Conservation (phyloP, 2,113 vertebrate genomes). For the Athene noctua region DNA sequence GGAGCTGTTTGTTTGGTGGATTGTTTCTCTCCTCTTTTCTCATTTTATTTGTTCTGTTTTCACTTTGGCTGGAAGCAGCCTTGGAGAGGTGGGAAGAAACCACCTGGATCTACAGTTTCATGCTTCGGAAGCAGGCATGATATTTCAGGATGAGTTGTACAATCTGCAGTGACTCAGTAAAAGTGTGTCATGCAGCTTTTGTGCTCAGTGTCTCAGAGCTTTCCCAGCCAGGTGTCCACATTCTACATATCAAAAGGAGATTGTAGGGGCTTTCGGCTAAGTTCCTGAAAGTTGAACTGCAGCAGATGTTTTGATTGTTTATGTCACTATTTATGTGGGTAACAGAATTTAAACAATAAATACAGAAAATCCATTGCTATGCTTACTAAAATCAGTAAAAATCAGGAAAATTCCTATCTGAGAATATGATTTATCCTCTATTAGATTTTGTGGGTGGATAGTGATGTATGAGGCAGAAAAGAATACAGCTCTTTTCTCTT, state of each 20-base stretch:
- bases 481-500: background rate
- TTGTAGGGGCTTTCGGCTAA: background rate
- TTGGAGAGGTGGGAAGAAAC: slow-evolving; percentile 29
- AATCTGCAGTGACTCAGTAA: background rate
- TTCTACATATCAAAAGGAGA: background rate
- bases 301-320: background rate
- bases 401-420: background rate
- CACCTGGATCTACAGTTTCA: slow-evolving; percentile 29
- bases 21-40: background rate
- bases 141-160: background rate
- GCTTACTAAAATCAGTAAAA: background rate
- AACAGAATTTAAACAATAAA: background rate
- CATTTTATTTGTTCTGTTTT: slow-evolving; percentile 33
- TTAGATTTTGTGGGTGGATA: background rate
- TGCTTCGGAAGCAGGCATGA: background rate
- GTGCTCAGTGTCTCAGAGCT: background rate
- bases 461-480: background rate
- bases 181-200: background rate
- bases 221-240: background rate
- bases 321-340: background rate
- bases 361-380: background rate
- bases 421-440: background rate
- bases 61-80: slow-evolving; percentile 22
- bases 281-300: background rate
- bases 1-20: background rate